Percentiles rank a stretch among this genome's conserved stretches.
Conservation (phyloP, 2,888 invertebrate species). For the Polyommatus icarus region DNA sequence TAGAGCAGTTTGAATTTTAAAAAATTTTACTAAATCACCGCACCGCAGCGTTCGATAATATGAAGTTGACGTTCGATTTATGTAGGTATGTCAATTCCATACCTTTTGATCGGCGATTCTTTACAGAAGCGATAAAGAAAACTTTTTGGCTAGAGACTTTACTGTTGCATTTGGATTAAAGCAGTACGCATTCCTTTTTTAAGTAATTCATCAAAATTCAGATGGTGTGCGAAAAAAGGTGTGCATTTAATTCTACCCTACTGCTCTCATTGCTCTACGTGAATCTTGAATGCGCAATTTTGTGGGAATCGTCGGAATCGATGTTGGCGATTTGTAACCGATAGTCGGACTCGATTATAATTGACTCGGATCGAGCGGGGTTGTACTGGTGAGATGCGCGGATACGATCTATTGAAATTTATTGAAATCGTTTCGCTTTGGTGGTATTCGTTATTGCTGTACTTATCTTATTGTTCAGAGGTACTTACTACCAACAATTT, state of each 20-base stretch:
- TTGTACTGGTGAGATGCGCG: constrained; percentile 30
- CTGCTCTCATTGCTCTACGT: constrained; percentile 13
- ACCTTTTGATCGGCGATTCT: no score
- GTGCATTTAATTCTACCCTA: neutral
- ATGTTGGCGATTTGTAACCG: constrained; percentile 63
- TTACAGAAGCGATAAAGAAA: no score
- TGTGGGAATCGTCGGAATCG: constrained; percentile 53
- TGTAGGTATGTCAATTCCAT: no score
- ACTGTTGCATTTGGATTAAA: neutral
- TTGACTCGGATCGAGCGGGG: constrained; percentile 41
- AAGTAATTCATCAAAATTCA: neutral
- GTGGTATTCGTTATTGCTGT: constrained; percentile 18
- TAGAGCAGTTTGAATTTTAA: neutral
- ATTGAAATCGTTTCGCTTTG: constrained; percentile 31
- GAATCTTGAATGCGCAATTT: constrained; percentile 61
- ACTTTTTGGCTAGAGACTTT: no score
- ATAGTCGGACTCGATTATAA: constrained; percentile 50
- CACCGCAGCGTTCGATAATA: no score
- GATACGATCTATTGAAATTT: constrained; percentile 35
- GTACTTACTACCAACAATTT: neutral
- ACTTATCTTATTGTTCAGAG: neutral
- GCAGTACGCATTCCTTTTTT: neutral
- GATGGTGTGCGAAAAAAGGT: neutral
- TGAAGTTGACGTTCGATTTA: neutral
- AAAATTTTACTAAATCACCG: neutral